Base-by-base conservation (phyloP, 2,888 invertebrate genomes). In the Notodonta dromedarius region DNA sequence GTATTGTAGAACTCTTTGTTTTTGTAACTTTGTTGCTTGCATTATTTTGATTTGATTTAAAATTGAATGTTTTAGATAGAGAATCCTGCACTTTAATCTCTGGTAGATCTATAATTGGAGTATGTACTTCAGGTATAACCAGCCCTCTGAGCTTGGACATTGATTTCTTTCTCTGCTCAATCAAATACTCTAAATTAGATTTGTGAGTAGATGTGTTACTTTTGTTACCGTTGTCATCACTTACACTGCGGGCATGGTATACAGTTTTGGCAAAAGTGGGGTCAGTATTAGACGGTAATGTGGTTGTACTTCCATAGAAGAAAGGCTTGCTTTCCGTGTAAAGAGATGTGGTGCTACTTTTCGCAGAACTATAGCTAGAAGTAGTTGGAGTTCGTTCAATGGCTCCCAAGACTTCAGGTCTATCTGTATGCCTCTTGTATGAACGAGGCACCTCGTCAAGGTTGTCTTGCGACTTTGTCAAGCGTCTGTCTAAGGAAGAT, bases 131-230 rank as follows among this genome's bases (percentile, higher is more conserved):
- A 5, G 98, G 98, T 82, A 98, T 98, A 44, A 97, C 97, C 75
- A 98, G 90, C n/a, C 98, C 98, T 79, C 97, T 95, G 63, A 98
- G 88, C 87, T 98, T 98, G 4, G 97, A 97, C 88, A 97, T 95
- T 24, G 96, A 96, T 80, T 96, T 96, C 71, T 96, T 95, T 61
- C 98, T 94, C 83, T 97, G 97, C 86, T 98, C 98, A 74, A 97
- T 95, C 71, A 98, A 89, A 73, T 96, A 95, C 76, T 96, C 96
- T 78, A 97, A 94, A 66, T 96, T 96, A 1, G 95, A 95, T 82
- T 95, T 95, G 68, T 95, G 94, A 71, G 90, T 87, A 40, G 83
- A 73, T 65, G 78, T 77, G 69, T 88, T 91, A 71, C 87, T 93
- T 73, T 88, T 92, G 46, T 81, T 87, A 58, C 85, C 83, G 58